These are phyloP conservation scores for Tanytarsus gracilentus DNA, from an alignment of 2,888 invertebrate genomes.

Conservation along the genomic window DNA sequence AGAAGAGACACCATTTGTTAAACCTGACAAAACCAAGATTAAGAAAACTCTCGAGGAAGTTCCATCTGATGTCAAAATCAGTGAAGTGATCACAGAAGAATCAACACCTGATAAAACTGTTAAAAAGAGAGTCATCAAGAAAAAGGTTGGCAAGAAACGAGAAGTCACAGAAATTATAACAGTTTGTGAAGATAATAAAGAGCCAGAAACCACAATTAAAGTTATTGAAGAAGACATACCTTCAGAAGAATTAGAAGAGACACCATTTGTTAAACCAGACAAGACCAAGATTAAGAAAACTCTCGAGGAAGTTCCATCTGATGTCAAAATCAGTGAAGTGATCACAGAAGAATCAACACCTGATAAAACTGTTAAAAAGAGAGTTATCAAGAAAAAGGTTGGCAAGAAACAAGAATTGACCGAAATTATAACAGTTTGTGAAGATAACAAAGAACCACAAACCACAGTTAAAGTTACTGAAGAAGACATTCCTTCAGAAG, in stretches of 20 bases:
- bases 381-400: conserved; percentile 38
- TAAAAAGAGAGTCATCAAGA: conserved; percentile 39
- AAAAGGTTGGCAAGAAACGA: conserved; percentile 36
- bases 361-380: conserved; percentile 38
- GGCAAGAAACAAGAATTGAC: conserved; percentile 40
- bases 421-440: conserved; percentile 41
- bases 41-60: conserved; percentile 35
- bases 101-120: conserved; percentile 37
- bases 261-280: conserved; percentile 33
- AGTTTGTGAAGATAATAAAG: conserved; percentile 44
- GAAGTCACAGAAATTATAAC: conserved; percentile 46
- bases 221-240: conserved; percentile 36
- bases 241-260: conserved; percentile 38
- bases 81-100: conserved; percentile 40
- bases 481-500: conserved; percentile 25
- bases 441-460: conserved; percentile 43
- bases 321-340: conserved; percentile 34
- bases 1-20: conserved; percentile 29
- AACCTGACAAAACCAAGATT: conserved; percentile 32
- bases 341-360: conserved; percentile 34
- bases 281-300: conserved; percentile 23
- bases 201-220: conserved; percentile 41
- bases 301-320: background rate
- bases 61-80: background rate
- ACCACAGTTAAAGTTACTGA: conserved; percentile 40